Percentiles rank a stretch among this genome's conserved stretches.
Evolutionary conservation across 2,113 vertebrate genomes (phyloP).

Genomic region (Gopherus flavomarginatus): DNA sequence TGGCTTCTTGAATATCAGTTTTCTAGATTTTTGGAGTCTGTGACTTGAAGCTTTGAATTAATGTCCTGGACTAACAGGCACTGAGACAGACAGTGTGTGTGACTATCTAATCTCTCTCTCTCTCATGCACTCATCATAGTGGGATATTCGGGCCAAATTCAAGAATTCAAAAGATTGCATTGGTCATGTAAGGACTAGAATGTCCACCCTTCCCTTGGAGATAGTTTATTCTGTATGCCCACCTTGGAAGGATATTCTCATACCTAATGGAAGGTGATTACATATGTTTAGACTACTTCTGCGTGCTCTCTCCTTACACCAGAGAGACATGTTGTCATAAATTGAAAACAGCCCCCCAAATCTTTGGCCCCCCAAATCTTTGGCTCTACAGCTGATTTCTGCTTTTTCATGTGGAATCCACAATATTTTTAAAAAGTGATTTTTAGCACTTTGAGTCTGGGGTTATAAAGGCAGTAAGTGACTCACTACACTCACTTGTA

Average conservation of each 20-base stretch:
- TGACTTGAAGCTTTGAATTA: neutral
- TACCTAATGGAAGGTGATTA: neutral
- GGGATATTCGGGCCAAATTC: neutral
- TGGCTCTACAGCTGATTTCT: accelerated
- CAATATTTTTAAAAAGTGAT: neutral
- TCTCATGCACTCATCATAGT: accelerated
- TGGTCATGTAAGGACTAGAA: neutral
- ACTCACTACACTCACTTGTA: neutral
- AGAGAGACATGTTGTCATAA: neutral
- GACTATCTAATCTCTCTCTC: neutral
- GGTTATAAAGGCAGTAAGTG: neutral
- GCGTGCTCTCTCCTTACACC: neutral
- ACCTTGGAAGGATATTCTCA: neutral
- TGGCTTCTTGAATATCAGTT: neutral
- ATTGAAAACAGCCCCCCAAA: neutral
- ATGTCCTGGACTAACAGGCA: too few species aligned
- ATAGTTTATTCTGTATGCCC: neutral
- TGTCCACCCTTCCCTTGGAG: neutral
- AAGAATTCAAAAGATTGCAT: neutral
- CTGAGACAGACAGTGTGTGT: accelerated
- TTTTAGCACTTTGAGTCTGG: neutral
- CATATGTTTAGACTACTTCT: neutral
- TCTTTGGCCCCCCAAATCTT: neutral
- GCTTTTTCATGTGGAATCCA: neutral
- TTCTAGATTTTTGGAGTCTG: accelerated